A percentile compares a stretch with the other conserved stretches of the same genome.
Evolutionary conservation across 2,113 vertebrate species (phyloP).

Genomic region (Caranx ignobilis): DNA sequence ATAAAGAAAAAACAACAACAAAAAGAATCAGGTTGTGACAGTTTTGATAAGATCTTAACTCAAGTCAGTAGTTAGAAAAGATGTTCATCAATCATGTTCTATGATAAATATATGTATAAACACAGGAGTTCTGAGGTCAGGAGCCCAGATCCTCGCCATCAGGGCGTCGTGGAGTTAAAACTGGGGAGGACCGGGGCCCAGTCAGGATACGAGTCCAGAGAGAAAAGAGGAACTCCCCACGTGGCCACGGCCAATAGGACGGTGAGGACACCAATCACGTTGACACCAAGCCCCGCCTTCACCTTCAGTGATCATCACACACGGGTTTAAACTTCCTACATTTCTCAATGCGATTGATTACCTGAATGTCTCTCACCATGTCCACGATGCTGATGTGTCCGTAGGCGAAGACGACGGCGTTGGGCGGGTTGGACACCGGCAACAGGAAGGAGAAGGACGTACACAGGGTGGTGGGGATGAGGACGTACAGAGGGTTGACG

Average conservation of each 20-base stretch:
- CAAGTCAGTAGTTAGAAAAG: neutral
- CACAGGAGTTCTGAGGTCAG: neutral
- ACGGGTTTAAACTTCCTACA: no score
- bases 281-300: conserved; percentile 93
- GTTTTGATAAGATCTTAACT: neutral
- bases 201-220: conserved; percentile 88
- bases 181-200: conserved; percentile 83
- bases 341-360: no score
- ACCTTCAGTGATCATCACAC: conserved; percentile 81
- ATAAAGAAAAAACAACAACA: neutral
- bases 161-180: conserved; percentile 82
- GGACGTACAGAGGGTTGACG: conserved; percentile 91
- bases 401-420: conserved; percentile 93
- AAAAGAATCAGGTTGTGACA: neutral
- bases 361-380: conserved; percentile 86
- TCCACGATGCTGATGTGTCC: conserved; percentile 89
- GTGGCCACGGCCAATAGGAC: conserved; percentile 89
- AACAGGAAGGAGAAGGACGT: conserved; percentile 95
- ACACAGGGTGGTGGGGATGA: conserved; percentile 91
- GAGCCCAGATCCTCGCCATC: conserved; percentile 15
- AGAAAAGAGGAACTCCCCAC: conserved; percentile 89
- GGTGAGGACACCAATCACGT: conserved; percentile 88
- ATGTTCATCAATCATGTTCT: neutral
- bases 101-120: neutral
- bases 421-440: conserved; percentile 92